These are phyloP conservation scores for Oncorhynchus clarkii DNA, from an alignment of 2,113 vertebrate species.

Conservation along the genomic window DNA sequence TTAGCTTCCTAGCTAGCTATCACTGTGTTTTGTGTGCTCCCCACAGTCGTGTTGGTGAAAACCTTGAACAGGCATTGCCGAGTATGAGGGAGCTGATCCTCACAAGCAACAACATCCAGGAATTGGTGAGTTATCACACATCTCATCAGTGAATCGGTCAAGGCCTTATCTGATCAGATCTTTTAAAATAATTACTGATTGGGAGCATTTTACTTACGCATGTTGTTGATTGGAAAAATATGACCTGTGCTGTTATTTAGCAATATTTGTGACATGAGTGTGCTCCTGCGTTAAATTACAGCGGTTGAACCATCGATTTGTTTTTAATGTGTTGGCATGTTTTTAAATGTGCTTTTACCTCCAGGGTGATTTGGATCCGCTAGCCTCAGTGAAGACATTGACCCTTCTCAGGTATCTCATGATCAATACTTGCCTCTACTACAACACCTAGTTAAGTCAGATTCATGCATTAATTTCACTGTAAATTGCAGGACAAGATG, in stretches of 20 bases:
- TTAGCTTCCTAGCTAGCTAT: neutral
- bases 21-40: neutral
- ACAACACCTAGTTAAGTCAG: too few species aligned
- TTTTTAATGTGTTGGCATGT: neutral
- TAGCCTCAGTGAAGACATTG: slow-evolving; percentile 86
- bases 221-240: too few species aligned
- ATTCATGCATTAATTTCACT: neutral
- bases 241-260: too few species aligned
- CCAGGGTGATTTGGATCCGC: slow-evolving; percentile 93
- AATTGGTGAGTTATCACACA: slow-evolving; percentile 81
- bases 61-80: slow-evolving; percentile 86
- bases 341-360: neutral
- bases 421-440: neutral
- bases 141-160: too few species aligned
- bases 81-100: slow-evolving; percentile 87
- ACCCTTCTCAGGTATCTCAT: slow-evolving; percentile 85
- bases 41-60: slow-evolving; percentile 90
- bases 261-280: too few species aligned
- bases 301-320: too few species aligned
- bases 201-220: too few species aligned
- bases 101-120: slow-evolving; percentile 95
- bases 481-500: too few species aligned
- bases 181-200: too few species aligned
- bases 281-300: too few species aligned
- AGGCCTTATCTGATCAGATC: too few species aligned